phyloP scores from a whole-genome alignment of 2,113 vertebrate species.

The Oreocharis arfaki region DNA sequence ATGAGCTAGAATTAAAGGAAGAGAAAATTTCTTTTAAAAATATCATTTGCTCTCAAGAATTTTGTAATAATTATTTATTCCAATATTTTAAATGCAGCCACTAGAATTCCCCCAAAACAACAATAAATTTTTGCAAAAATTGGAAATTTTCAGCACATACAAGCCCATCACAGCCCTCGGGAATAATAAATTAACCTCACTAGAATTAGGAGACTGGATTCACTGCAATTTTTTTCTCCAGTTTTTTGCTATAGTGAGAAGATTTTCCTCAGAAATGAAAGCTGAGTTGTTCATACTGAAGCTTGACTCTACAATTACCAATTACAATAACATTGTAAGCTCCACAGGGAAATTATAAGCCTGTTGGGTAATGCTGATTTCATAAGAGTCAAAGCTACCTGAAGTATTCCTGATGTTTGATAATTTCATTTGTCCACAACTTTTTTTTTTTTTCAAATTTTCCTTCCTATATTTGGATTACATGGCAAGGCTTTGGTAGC shows the following conservation, averaged over 20 bases:
- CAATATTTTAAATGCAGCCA: background rate
- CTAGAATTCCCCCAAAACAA: fast-evolving
- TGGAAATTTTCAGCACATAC: background rate
- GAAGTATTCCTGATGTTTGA: background rate
- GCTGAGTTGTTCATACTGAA: background rate
- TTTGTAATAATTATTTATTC: background rate
- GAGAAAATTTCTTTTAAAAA: background rate
- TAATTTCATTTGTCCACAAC: background rate
- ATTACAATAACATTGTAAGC: background rate
- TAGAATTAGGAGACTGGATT: background rate
- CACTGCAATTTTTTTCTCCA: background rate
- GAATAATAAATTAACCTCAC: background rate
- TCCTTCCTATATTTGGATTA: background rate
- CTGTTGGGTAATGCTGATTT: background rate
- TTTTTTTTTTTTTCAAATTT: background rate
- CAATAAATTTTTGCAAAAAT: background rate
- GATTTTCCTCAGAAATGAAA: background rate
- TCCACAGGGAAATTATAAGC: background rate
- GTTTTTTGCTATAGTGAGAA: background rate
- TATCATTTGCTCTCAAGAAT: background rate
- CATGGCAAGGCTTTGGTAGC: background rate
- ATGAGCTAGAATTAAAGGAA: background rate
- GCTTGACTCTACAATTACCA: background rate
- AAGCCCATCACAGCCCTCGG: fast-evolving
- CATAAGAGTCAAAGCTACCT: background rate